Evolutionary conservation across 2,888 invertebrate species (phyloP).

Genomic region (Venustoraphidia nigricollis): DNA sequence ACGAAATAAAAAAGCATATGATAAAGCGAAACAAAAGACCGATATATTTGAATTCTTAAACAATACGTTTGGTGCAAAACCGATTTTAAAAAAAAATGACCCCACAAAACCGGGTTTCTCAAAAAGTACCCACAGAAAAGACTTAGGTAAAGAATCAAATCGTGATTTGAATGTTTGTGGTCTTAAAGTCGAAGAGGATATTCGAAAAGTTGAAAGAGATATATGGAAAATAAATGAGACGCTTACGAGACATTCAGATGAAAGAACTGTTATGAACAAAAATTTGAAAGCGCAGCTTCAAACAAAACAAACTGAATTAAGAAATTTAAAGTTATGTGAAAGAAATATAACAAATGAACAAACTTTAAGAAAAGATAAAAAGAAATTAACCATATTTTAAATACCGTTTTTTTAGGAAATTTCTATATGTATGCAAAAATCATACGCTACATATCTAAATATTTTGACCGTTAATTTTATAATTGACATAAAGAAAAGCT

Average conservation of each 20-base stretch:
- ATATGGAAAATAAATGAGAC: constrained; percentile 48
- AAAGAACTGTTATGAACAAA: constrained; percentile 39
- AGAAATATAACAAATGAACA: constrained; percentile 52
- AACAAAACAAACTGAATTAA: constrained; percentile 44
- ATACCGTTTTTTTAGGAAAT: constrained; percentile 9
- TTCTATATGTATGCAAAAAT: constrained; percentile 1
- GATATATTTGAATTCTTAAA: constrained; percentile 71
- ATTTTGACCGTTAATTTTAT: too few species aligned
- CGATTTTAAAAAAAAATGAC: constrained; percentile 10
- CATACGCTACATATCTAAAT: background rate
- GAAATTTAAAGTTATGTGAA: constrained; percentile 41
- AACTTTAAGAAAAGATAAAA: constrained; percentile 50
- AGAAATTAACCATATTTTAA: constrained; percentile 63
- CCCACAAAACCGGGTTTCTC: constrained; percentile 16
- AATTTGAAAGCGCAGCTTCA: constrained; percentile 42
- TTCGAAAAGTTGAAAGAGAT: constrained; percentile 49
- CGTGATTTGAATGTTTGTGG: constrained; percentile 58
- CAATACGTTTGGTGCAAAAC: constrained; percentile 18
- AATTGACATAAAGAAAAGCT: too few species aligned
- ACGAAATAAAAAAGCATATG: constrained; percentile 45
- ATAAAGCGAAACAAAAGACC: constrained; percentile 40
- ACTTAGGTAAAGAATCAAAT: constrained; percentile 33
- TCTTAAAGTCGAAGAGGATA: constrained; percentile 56
- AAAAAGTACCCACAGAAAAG: constrained; percentile 19
- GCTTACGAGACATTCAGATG: constrained; percentile 42